These are phyloP conservation scores for Polyommatus iphigenia DNA, from an alignment of 2,888 invertebrate species.

Conservation along the genomic window DNA sequence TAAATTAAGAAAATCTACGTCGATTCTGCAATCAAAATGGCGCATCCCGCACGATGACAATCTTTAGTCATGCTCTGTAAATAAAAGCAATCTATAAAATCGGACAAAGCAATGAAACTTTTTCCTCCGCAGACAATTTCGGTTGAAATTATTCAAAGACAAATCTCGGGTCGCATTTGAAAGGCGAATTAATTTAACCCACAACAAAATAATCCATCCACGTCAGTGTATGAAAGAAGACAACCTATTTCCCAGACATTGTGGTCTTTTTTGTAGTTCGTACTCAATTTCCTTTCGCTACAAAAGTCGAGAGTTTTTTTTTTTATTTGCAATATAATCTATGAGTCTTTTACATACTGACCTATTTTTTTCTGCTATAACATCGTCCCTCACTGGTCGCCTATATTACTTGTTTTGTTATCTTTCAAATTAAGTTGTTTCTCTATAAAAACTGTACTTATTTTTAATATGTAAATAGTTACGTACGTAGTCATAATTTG, in stretches of 20 bases:
- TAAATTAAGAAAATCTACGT: not conserved
- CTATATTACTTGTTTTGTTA: not conserved
- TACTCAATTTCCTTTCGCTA: slow-evolving; percentile 37
- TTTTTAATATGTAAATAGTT: not conserved
- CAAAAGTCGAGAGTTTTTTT: slow-evolving; percentile 16
- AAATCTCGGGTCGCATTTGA: slow-evolving; percentile 10
- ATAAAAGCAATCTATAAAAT: not conserved
- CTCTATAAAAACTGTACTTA: not conserved
- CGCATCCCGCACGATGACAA: not conserved
- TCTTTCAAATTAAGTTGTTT: not conserved
- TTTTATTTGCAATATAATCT: not conserved
- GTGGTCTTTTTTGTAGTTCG: slow-evolving; percentile 36
- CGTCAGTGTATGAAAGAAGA: slow-evolving; percentile 35
- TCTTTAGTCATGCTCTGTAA: too few relatives aligned
- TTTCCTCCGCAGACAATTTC: slow-evolving; percentile 9
- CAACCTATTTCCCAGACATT: slow-evolving; percentile 38
- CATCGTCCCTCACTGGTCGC: not conserved
- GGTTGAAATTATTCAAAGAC: slow-evolving; percentile 1
- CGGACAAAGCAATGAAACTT: not conserved
- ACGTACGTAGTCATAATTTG: not conserved
- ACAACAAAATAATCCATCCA: slow-evolving; percentile 34
- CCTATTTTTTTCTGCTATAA: not conserved
- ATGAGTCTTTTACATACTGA: slow-evolving; percentile 1
- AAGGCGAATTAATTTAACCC: slow-evolving; percentile 29
- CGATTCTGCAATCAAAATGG: not conserved